phyloP scores from a whole-genome alignment of 64 coral and sea anemone species.

The Montipora sp. region DNA sequence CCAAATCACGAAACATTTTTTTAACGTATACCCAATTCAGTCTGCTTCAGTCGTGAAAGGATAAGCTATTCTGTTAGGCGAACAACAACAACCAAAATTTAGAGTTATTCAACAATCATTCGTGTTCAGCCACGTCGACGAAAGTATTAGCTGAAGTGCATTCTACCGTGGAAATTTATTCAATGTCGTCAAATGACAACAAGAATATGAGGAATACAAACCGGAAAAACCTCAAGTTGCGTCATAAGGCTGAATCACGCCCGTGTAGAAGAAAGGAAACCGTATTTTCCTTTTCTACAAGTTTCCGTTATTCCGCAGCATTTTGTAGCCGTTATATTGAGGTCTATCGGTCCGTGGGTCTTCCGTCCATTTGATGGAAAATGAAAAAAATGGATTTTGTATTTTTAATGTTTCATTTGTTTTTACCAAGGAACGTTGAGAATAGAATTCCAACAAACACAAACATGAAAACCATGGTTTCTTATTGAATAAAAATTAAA shows the following conservation, averaged over 20 bases:
- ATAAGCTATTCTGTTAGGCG: background rate
- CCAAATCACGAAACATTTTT: background rate
- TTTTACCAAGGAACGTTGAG: no score
- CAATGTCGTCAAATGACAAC: slow-evolving; percentile 6
- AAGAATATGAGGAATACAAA: background rate
- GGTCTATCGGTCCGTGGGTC: no score
- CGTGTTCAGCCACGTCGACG: slow-evolving; percentile 30
- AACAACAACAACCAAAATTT: background rate
- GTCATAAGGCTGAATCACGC: slow-evolving; percentile 5
- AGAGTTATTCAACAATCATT: background rate
- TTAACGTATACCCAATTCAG: background rate
- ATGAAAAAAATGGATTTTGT: no score
- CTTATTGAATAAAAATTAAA: no score
- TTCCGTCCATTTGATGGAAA: no score
- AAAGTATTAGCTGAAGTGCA: slow-evolving; percentile 9
- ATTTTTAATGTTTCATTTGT: no score
- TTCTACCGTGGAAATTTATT: slow-evolving; percentile 13
- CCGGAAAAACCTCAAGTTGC: background rate
- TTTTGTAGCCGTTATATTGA: background rate
- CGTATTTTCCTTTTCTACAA: background rate
- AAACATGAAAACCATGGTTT: no score
- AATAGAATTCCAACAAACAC: no score
- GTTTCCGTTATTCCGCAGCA: background rate
- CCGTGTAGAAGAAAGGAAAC: background rate
- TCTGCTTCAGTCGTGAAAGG: background rate